phyloP scores from a whole-genome alignment of 2,888 invertebrate genomes.

The Chaetoderma sp. region DNA sequence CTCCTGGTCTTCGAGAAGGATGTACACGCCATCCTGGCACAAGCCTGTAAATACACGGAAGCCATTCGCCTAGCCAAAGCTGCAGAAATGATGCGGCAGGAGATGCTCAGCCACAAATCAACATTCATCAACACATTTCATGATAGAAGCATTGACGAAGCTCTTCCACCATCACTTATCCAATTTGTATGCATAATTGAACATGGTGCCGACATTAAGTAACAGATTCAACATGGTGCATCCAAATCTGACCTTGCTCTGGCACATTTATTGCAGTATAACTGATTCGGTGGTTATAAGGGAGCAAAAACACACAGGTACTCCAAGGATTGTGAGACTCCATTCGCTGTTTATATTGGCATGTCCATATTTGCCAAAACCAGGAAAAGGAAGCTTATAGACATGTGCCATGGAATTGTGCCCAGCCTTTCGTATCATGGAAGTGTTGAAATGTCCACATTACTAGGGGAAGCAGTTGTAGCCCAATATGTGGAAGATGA shows the following conservation, averaged over 20 bases:
- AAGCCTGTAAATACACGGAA: constrained; percentile 17
- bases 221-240: background rate
- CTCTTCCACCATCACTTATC: constrained; percentile 10
- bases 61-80: constrained; percentile 14
- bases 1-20: constrained; percentile 3
- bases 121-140: constrained; percentile 11
- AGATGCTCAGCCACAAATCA: constrained; percentile 3
- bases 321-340: background rate
- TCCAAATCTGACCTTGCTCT: background rate
- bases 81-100: constrained; percentile 10
- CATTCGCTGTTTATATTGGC: background rate
- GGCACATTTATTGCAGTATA: no score
- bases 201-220: background rate
- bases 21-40: constrained; percentile 6
- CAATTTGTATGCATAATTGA: background rate
- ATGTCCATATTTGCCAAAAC: background rate
- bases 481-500: no score
- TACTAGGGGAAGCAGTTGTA: no score
- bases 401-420: background rate
- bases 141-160: background rate
- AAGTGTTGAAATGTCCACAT: no score
- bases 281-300: no score
- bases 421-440: background rate
- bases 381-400: background rate
- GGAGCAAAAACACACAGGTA: background rate